These are phyloP conservation scores for Pheosia gnoma DNA, from an alignment of 2,888 invertebrate genomes.

Conservation along the genomic window DNA sequence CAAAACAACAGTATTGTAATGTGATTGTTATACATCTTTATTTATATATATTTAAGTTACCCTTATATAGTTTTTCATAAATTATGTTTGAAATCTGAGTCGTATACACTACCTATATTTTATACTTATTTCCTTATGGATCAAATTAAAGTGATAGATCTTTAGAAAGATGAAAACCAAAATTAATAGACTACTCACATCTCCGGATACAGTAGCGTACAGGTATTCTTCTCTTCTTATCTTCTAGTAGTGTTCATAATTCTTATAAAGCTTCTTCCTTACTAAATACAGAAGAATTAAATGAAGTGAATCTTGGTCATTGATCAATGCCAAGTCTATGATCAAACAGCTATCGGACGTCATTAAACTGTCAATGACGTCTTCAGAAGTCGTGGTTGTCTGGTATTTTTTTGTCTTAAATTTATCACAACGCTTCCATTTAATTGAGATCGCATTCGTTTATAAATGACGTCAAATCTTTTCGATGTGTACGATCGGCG, in stretches of 20 bases:
- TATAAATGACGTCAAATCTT: too few relatives aligned
- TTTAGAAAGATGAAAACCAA: conserved; percentile 53
- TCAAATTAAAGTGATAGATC: conserved; percentile 50
- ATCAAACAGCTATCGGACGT: not conserved
- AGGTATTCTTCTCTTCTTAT: conserved; percentile 1
- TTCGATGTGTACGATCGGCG: too few relatives aligned
- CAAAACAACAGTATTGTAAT: conserved; percentile 1
- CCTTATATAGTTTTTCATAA: conserved; percentile 18
- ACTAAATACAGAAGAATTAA: not conserved
- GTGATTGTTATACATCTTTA: conserved; percentile 9
- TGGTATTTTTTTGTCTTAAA: not conserved
- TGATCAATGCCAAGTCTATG: too few relatives aligned
- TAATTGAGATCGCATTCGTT: too few relatives aligned
- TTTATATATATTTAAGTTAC: conserved; percentile 7
- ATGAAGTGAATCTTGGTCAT: not conserved
- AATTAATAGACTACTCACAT: conserved; percentile 57
- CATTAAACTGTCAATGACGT: not conserved
- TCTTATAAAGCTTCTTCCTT: not conserved
- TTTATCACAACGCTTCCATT: too few relatives aligned
- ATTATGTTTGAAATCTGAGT: conserved; percentile 42
- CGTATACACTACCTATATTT: not conserved
- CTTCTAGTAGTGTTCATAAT: not conserved
- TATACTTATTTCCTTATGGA: conserved; percentile 16
- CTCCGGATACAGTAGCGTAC: conserved; percentile 57
- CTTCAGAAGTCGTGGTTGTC: not conserved